phyloP scores from a whole-genome alignment of 2,888 invertebrate genomes.

The Argyra leucocephala region DNA sequence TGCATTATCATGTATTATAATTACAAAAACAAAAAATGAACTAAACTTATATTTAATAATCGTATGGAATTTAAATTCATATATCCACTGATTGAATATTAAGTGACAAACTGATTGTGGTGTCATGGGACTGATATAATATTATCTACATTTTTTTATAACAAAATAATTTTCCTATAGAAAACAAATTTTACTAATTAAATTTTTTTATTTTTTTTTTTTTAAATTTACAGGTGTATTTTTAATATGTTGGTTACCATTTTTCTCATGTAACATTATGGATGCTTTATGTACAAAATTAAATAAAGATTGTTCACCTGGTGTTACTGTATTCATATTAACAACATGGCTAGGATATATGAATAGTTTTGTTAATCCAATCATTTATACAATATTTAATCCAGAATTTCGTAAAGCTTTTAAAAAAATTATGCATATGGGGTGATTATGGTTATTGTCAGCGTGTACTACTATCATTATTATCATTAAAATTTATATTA shows the following conservation, averaged over 20 bases:
- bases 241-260: slow-evolving; percentile 96
- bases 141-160: too few relatives aligned
- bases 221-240: slow-evolving; percentile 75
- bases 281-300: slow-evolving; percentile 92
- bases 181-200: neutral
- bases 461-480: neutral
- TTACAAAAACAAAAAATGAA: too few relatives aligned
- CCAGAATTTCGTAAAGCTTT: slow-evolving; percentile 98
- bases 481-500: too few relatives aligned
- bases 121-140: too few relatives aligned
- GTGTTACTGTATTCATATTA: slow-evolving; percentile 81
- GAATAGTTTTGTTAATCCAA: slow-evolving; percentile 87
- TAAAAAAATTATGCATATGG: slow-evolving; percentile 76
- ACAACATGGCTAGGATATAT: slow-evolving; percentile 98
- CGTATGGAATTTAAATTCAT: too few relatives aligned
- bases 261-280: slow-evolving; percentile 96
- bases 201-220: slow-evolving; percentile 11
- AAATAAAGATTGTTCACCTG: slow-evolving; percentile 66
- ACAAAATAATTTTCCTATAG: too few relatives aligned
- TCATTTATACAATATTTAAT: slow-evolving; percentile 92
- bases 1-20: too few relatives aligned
- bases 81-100: too few relatives aligned
- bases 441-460: slow-evolving; percentile 35
- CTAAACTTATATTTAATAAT: too few relatives aligned
- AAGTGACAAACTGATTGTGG: too few relatives aligned